Evolutionary conservation across 37 sponge, comb jelly and placozoan genomes (phyloP), one percentile per base, ranked within the genome.

Genomic region (Diacarnus erythraeanus): DNA sequence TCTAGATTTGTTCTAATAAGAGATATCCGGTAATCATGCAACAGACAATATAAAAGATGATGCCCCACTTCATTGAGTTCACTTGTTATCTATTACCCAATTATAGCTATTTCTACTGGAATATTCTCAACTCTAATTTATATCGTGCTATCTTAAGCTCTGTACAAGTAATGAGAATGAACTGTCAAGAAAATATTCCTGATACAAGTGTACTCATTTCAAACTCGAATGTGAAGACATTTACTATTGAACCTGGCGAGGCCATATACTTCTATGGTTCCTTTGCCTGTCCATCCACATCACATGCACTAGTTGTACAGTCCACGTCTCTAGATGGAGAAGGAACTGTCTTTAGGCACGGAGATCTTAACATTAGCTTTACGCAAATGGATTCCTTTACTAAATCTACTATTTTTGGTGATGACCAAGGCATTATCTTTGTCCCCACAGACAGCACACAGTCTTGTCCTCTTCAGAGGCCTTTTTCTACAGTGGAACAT

Each of bases 71-170:
- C 61, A 26, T 60, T n/a, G n/a, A n/a, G n/a, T n/a, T n/a, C n/a
- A n/a, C n/a, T n/a, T n/a, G n/a, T n/a, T n/a, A n/a, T 21, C 27
- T 5, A 60, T 60, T 30, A 58, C 22, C 29, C 29, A 18, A 59
- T 31, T 36, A 29, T 38, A 83, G 83, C 34, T 83, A 75, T 66
- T 37, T 83, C 31, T 83, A 83, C 69, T 83, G 76, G 75, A 75
- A 40, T 29, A 25, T 0, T 51, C 3, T 8, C 8, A 63, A 33
- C 56, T 1, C 26, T 6, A 3, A 29, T 42, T 23, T 78, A 12
- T 59, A 23, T 67, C 83, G 76, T n/a, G 39, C 37, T 21, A 15
- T 21, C 35, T 57, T 83, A 1, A 29, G 36, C 18, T 5, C 17
- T 8, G 64, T 75, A n/a, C 35, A 25, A 30, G 38, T 41, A 3